Evolutionary conservation across 1,140 invertebrate genomes (phyloP).

Genomic region (Halesus radiatus): DNA sequence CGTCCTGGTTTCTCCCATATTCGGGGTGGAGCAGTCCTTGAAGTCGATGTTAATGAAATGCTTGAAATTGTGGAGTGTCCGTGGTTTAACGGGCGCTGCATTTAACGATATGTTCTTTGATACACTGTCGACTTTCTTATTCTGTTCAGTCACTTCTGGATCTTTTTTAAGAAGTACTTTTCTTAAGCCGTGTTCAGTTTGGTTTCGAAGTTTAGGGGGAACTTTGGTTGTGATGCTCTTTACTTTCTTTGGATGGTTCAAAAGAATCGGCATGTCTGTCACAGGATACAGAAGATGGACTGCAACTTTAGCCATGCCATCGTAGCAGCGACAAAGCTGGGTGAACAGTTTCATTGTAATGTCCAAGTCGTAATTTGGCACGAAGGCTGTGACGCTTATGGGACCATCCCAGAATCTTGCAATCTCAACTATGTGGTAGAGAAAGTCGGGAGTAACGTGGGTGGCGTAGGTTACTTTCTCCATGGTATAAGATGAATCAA

Average conservation of each 20-base stretch:
- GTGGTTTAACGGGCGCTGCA: constrained; percentile 49
- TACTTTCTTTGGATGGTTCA: background rate
- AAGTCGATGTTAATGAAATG: constrained; percentile 56
- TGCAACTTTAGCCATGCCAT: constrained; percentile 78
- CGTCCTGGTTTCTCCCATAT: constrained; percentile 63
- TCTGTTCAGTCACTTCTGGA: background rate
- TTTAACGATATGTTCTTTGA: constrained; percentile 59
- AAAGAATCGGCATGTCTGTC: constrained; percentile 60
- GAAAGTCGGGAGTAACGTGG: constrained; percentile 81
- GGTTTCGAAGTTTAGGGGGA: background rate
- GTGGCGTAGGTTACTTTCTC: constrained; percentile 77
- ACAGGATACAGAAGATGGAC: constrained; percentile 78
- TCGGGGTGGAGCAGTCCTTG: constrained; percentile 63
- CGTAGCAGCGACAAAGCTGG: constrained; percentile 75
- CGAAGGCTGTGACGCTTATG: constrained; percentile 80
- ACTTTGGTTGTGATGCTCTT: background rate
- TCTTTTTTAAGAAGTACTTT: too few species aligned
- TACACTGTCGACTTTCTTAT: constrained; percentile 42
- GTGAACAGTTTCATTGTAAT: constrained; percentile 74
- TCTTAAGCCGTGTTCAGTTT: too few species aligned
- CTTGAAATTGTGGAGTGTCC: background rate
- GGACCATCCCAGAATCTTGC: constrained; percentile 80
- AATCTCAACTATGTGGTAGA: constrained; percentile 80
- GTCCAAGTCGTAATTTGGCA: constrained; percentile 77
- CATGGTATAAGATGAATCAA: constrained; percentile 62